These are phyloP conservation scores for Pipistrellus kuhlii DNA, from an alignment of 2,797 vertebrate genomes.

Conservation along the genomic window DNA sequence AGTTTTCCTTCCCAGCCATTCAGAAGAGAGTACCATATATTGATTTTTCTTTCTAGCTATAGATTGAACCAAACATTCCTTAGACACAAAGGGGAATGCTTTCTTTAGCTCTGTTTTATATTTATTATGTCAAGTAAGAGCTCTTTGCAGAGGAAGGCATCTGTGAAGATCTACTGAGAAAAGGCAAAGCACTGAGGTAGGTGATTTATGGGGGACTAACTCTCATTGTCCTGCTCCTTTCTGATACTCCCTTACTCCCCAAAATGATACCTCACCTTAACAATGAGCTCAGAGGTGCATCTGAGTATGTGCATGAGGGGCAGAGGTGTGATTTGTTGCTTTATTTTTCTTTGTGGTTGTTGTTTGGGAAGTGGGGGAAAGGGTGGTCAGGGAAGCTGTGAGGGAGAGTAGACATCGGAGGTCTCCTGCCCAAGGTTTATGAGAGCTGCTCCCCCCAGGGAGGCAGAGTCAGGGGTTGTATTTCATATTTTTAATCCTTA, in stretches of 20 bases:
- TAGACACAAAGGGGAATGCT: neutral
- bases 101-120: neutral
- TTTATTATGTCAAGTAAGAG: neutral
- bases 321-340: neutral
- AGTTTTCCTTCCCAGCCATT: neutral
- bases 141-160: neutral
- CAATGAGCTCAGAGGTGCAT: neutral
- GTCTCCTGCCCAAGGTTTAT: neutral
- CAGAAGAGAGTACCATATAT: neutral
- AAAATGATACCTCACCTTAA: neutral
- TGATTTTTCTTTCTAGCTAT: neutral
- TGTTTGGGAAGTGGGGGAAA: neutral
- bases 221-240: neutral
- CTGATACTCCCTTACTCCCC: no score
- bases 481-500: neutral
- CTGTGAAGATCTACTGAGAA: rapidly evolving
- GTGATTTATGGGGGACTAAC: neutral
- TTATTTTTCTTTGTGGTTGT: neutral
- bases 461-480: neutral
- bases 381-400: neutral
- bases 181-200: neutral
- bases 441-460: neutral
- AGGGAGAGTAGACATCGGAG: neutral
- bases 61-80: conserved; percentile 12
- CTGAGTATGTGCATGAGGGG: neutral